Conservation (phyloP, 2,113 vertebrate genomes). For the Macaca mulatta region DNA sequence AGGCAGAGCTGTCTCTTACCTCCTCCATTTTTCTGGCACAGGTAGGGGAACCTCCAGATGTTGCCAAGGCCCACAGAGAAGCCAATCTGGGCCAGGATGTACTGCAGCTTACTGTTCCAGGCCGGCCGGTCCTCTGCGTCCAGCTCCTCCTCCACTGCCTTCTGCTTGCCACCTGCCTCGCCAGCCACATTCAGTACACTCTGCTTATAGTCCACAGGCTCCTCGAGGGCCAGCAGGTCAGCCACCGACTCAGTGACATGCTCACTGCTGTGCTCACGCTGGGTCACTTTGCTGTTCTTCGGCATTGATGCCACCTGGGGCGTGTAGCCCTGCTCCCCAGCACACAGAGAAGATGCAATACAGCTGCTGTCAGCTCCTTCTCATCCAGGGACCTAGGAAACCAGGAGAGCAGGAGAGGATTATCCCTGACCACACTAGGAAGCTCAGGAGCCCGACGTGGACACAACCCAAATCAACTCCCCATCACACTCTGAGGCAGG, state of each 20-base stretch:
- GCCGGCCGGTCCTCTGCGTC: conserved; percentile 93
- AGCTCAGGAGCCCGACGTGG: background rate
- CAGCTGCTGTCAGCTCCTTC: conserved; percentile 64
- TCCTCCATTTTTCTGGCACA: conserved; percentile 99
- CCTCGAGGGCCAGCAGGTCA: conserved; percentile 95
- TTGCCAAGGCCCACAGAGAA: conserved; percentile 98
- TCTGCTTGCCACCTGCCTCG: conserved; percentile 86
- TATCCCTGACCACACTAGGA: background rate
- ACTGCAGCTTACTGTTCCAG: conserved; percentile 98
- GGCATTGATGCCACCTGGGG: conserved; percentile 86
- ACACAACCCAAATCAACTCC: background rate
- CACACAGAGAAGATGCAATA: conserved; percentile 27
- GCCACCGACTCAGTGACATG: conserved; percentile 98
- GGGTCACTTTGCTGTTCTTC: conserved; percentile 98
- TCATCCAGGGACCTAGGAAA: conserved; percentile 80
- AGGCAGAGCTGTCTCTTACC: conserved; percentile 84
- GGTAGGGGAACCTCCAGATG: conserved; percentile 98
- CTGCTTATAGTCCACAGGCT: conserved; percentile 97
- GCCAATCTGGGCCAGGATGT: conserved; percentile 98
- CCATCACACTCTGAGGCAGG: background rate
- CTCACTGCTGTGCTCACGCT: conserved; percentile 95
- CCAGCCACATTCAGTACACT: conserved; percentile 93
- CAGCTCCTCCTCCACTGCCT: conserved; percentile 88
- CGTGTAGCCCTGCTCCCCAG: background rate
- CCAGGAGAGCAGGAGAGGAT: background rate